These are phyloP conservation scores for Sminthopsis crassicaudata DNA, from an alignment of 2,113 vertebrate species.

Conservation along the genomic window DNA sequence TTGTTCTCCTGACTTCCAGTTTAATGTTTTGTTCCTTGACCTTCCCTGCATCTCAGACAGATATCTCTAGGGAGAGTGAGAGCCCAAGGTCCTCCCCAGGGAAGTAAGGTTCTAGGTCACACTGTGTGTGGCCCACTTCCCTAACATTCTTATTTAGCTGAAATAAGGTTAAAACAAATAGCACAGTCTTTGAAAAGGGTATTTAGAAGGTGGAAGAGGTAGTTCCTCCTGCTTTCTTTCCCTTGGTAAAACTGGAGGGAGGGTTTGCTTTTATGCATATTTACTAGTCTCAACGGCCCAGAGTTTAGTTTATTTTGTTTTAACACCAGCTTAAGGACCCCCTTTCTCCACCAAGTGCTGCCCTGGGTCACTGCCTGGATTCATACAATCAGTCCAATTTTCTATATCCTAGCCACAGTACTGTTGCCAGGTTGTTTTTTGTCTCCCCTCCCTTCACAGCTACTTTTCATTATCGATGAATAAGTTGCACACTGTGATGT, in stretches of 20 bases:
- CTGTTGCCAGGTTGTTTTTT: neutral
- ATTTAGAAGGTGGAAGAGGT: neutral
- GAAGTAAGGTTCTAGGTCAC: neutral
- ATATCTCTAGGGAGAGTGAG: conserved; percentile 56
- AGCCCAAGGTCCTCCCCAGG: conserved; percentile 1
- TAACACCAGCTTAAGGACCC: neutral
- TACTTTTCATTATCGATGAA: conserved; percentile 38
- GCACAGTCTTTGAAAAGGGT: neutral
- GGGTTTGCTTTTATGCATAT: neutral
- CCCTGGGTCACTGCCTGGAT: neutral
- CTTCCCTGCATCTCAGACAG: conserved; percentile 60
- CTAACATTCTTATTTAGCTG: conserved; percentile 17
- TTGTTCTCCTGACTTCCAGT: conserved; percentile 49
- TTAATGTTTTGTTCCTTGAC: conserved; percentile 30
- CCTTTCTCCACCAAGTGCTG: neutral
- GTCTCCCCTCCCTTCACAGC: neutral
- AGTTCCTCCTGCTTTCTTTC: neutral
- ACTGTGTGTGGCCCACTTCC: neutral
- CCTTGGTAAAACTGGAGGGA: neutral
- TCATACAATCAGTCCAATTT: neutral
- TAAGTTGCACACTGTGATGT: neutral
- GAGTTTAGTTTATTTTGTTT: neutral
- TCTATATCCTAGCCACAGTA: neutral
- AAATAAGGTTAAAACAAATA: conserved; percentile 37
- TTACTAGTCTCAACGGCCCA: neutral